Evolutionary conservation across 2,113 vertebrate species (phyloP).

Genomic region (Peromyscus leucopus): DNA sequence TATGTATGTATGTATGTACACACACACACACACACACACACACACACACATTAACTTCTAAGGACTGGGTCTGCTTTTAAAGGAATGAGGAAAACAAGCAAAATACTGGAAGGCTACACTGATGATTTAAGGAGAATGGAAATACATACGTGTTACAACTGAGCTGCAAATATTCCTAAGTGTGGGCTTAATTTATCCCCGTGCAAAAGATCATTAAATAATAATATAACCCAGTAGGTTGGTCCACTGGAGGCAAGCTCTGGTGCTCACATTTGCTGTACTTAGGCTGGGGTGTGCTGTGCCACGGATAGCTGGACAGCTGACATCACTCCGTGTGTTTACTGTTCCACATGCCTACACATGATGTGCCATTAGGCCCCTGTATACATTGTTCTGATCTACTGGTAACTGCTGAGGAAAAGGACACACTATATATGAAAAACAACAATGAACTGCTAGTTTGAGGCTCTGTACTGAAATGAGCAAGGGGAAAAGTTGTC

Average conservation of each 20-base stretch:
- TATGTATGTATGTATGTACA: conserved; percentile 28
- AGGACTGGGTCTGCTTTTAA: conserved; percentile 79
- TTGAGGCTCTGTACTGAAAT: conserved; percentile 79
- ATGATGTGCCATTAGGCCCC: conserved; percentile 82
- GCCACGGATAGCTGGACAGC: conserved; percentile 85
- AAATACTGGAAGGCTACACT: conserved; percentile 77
- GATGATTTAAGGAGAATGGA: conserved; percentile 66
- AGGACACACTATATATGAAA: conserved; percentile 77
- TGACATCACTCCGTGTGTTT: conserved; percentile 83
- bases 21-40: no score
- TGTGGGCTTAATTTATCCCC: conserved; percentile 72
- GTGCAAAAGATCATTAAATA: conserved; percentile 79
- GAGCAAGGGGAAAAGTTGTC: conserved; percentile 82
- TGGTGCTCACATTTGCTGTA: conserved; percentile 83
- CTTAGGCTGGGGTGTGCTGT: conserved; percentile 77
- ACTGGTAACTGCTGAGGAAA: conserved; percentile 75
- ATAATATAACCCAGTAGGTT: conserved; percentile 88
- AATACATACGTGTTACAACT: conserved; percentile 57
- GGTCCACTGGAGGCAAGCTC: conserved; percentile 86
- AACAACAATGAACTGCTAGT: conserved; percentile 62
- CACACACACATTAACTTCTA: conserved; percentile 68
- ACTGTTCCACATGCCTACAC: conserved; percentile 81
- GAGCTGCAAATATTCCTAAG: conserved; percentile 60
- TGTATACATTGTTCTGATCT: conserved; percentile 83
- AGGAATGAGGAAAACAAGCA: conserved; percentile 82